These are phyloP conservation scores for Holothuria glaberrima DNA, from an alignment of 35 echinoderm and acorn worm species.

Conservation along the genomic window DNA sequence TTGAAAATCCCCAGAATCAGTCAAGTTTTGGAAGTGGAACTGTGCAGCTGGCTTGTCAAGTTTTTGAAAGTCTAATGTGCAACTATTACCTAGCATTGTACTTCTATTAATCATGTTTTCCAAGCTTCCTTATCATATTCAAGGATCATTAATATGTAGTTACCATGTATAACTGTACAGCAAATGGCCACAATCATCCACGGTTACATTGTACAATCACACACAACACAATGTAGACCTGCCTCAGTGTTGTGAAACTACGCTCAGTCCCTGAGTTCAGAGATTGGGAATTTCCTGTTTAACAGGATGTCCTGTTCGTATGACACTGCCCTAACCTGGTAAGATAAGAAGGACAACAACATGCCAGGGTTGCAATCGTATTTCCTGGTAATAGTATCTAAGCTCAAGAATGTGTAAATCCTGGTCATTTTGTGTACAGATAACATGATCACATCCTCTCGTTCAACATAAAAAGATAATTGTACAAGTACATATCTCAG, in stretches of 20 bases:
- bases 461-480: background rate
- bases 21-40: no score
- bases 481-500: background rate
- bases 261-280: background rate
- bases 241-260: background rate
- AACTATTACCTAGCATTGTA: no score
- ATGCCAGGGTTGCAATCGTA: constrained; percentile 14
- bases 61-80: no score
- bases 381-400: constrained; percentile 43
- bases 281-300: constrained; percentile 46
- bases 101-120: no score
- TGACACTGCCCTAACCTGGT: constrained; percentile 32
- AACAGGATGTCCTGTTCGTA: constrained; percentile 51
- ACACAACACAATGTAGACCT: background rate
- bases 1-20: no score
- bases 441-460: background rate
- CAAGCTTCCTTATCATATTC: no score
- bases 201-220: background rate
- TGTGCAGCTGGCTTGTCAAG: no score
- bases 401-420: background rate
- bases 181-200: background rate
- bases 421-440: background rate
- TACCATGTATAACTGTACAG: background rate
- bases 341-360: constrained; percentile 30
- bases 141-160: background rate